A percentile compares a stretch with the other conserved stretches of the same genome.
These are phyloP conservation scores for Entelurus aequoreus DNA, from an alignment of 2,113 vertebrate species.

Conservation along the genomic window DNA sequence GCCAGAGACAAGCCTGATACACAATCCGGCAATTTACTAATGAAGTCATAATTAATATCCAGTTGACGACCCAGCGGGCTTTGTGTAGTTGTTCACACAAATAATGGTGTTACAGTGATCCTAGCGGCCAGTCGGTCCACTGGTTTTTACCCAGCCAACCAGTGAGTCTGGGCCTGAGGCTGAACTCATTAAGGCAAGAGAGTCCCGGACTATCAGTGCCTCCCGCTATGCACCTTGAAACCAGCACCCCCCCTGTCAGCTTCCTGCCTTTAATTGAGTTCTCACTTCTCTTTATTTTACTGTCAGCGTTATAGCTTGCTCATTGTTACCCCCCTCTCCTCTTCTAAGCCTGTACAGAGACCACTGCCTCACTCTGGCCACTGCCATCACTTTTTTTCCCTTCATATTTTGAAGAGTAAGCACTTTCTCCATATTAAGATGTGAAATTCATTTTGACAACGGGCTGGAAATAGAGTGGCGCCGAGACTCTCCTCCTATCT, in stretches of 20 bases:
- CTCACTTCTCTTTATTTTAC: conserved; percentile 79
- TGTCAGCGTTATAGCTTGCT: conserved; percentile 72
- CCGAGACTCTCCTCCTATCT: conserved; percentile 56
- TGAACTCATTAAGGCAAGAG: conserved; percentile 71
- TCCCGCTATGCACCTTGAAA: conserved; percentile 52
- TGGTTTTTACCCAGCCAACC: conserved; percentile 49
- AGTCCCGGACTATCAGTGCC: conserved; percentile 47
- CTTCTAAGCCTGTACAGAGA: conserved; percentile 34
- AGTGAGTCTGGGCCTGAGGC: conserved; percentile 60
- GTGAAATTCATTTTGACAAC: conserved; percentile 78
- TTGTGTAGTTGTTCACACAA: conserved; percentile 6
- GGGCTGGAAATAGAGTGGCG: conserved; percentile 69
- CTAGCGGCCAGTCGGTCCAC: conserved; percentile 37
- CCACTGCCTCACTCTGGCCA: conserved; percentile 41
- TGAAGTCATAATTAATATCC: conserved; percentile 30
- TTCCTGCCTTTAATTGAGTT: conserved; percentile 86
- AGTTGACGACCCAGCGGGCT: conserved; percentile 32
- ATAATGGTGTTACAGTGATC: conserved; percentile 29
- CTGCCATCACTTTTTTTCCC: conserved; percentile 60
- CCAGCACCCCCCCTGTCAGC: conserved; percentile 74
- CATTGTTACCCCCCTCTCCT: conserved; percentile 62
- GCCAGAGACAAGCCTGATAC: conserved; percentile 2
- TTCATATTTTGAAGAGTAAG: conserved; percentile 80
- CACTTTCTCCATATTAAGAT: conserved; percentile 86
- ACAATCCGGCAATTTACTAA: conserved; percentile 3